Evolutionary conservation across 2,797 vertebrate species (phyloP).

Genomic region (Alfaro cultratus): DNA sequence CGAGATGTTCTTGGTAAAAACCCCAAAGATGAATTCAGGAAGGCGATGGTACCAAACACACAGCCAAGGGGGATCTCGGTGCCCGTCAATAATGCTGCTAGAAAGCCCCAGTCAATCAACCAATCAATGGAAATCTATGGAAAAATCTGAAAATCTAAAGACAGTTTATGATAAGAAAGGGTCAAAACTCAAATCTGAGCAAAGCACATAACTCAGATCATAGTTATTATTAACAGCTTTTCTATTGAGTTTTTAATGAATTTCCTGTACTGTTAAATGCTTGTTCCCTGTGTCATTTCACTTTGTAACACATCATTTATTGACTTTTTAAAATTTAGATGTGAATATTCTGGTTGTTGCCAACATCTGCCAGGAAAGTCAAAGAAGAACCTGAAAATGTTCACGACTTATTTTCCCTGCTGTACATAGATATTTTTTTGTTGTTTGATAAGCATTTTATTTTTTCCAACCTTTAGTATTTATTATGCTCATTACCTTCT

Average conservation of each 20-base stretch:
- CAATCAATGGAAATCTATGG: not conserved
- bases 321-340: not conserved
- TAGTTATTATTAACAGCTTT: not conserved
- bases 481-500: slow-evolving; percentile 73
- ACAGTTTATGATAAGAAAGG: not conserved
- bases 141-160: not conserved
- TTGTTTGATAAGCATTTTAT: slow-evolving; percentile 41
- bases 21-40: not conserved
- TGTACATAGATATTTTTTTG: slow-evolving; percentile 46
- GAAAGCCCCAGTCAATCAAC: not conserved
- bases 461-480: slow-evolving; percentile 42
- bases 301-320: not conserved
- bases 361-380: not conserved
- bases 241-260: not conserved
- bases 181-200: not conserved
- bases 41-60: not conserved
- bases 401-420: slow-evolving; percentile 1
- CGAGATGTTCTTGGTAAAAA: not conserved
- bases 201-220: not conserved
- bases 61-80: not conserved
- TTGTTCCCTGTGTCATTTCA: not conserved
- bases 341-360: not conserved
- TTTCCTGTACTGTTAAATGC: not conserved
- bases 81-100: not conserved
- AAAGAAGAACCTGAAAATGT: not conserved